Evolutionary conservation across 2,888 invertebrate genomes (phyloP), one percentile per base, ranked within the genome.

Genomic region (Volucella bombylans): DNA sequence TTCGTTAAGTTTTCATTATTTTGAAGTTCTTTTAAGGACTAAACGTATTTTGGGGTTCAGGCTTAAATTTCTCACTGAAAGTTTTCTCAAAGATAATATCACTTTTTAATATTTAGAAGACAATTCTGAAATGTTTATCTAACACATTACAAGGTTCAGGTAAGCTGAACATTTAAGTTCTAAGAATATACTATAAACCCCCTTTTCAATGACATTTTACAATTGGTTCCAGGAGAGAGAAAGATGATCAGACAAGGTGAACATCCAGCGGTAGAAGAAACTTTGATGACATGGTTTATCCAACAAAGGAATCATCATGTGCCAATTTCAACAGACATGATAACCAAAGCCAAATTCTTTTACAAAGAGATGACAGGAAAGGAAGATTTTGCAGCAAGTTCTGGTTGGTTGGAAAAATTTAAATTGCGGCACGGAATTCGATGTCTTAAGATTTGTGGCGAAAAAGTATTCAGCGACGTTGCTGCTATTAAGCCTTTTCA

Each of bases 331-430:
- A 83, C 55, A 43, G 73, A 82, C n/a, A 79, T 85, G 79, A 69
- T 87, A 57, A 71, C 79, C 54, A 87, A 87, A 73, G 80, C 81
- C 38, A 87, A 81, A 73, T 85, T 81, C 68, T 82, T 86, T 69
- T 67, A 87, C 72, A 82, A 59, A 69, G 81, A 87, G 69, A 82
- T 82, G 45, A 76, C 65, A 41, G 69, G 64, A 41, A 67, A 83
- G 43, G 79, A 83, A 57, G 68, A 43, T 81, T 85, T 82, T 82
- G 57, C 57, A 61, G 55, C 82, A 72, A 76, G 78, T 52, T 62
- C 68, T 77, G 71, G 80, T 67, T 80, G 87, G 86, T 38, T 87
- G 74, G 68, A 18, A 18, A 18, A 18, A 18, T 18, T 18, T 18
- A 18, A 18, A 18, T 18, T 18, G 18, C 18, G 18, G 31, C 68